Conservation (phyloP, 2,797 vertebrate genomes). For the Enteromius fasciolatus region DNA sequence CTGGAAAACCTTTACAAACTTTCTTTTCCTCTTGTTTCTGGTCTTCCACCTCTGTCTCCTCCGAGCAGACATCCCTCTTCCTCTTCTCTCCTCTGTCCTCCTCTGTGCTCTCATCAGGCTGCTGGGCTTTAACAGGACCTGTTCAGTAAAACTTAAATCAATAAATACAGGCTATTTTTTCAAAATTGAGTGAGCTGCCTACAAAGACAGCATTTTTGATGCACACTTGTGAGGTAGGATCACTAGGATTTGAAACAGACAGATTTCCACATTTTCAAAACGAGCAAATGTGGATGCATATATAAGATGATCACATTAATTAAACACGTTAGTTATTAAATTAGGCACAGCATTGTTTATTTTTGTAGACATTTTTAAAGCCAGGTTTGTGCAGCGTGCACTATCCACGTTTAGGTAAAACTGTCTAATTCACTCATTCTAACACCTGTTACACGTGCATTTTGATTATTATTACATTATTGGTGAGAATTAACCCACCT, state of each 20-base stretch:
- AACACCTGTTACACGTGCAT: neutral
- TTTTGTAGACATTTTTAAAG: neutral
- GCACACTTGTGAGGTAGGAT: neutral
- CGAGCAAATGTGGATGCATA: neutral
- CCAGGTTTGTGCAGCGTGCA: neutral
- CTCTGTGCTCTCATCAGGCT: neutral
- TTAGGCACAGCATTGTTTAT: neutral
- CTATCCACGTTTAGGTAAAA: neutral
- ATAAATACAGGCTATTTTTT: neutral
- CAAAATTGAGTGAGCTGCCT: neutral
- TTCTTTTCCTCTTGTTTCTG: conserved; percentile 89
- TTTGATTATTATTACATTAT: neutral
- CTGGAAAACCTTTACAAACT: conserved; percentile 99
- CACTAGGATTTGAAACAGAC: neutral
- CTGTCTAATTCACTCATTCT: neutral
- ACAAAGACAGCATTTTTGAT: neutral
- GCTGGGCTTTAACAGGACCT: conserved; percentile 5
- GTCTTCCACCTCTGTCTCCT: conserved; percentile 74
- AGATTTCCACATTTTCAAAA: neutral
- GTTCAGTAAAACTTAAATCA: neutral
- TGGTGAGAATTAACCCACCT: neutral
- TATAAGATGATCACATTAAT: neutral
- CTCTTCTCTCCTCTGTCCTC: conserved; percentile 80
- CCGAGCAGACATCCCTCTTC: conserved; percentile 64
- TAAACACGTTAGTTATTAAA: neutral